Base-by-base conservation (phyloP, 30 jellyfish, hydroid and myxozoan species). In the Aurelia coerulea region DNA sequence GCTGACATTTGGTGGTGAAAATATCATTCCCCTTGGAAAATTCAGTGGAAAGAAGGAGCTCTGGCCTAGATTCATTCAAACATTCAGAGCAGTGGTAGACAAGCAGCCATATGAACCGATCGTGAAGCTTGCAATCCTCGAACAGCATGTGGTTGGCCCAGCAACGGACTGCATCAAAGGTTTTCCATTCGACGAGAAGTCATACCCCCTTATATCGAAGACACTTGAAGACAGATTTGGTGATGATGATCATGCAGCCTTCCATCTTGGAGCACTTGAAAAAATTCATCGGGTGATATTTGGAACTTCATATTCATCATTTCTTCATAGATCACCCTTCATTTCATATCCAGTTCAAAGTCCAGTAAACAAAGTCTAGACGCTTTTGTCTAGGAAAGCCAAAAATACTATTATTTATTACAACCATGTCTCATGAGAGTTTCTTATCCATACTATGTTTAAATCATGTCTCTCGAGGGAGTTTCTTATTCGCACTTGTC, bases 241-340 rank as follows among this genome's bases (percentile, higher is more conserved):
- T 4, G 46, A 37, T 37, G 46, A 37, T 37, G 46, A 37, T 37
- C 46, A 1, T 37, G 46, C 46, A 37, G 46, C 46, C 46, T 37
- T 37, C 4, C 46, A 37, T 37, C 46, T 37, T 37, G 46, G 46
- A 37, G 46, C 46, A 37, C 96, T 89, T 95, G 99, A 64, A 95
- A 95, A 76, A 95, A 95, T 16, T 97, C 97, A 51, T 84, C 96
- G 0, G 97, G 97, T 16, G 99, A 95, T 62, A 95, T 95, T 60
- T 96, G 85, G 46, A 95, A 95, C 90, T 95, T 78, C 92, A 95
- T 71, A 41, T 79, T 95, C 88, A 89, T 35, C 81, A 89, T 70
- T 13, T 73, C 63, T 78, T 89, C 97, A 11, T 79, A 50, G 53
- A 89, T 65, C 15, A 66, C 80, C 97, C n/a, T n/a, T n/a, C n/a